A percentile compares a stretch with the other conserved stretches of the same genome.
Conservation (phyloP, 2,888 invertebrate species). For the Campopleginae sp. region DNA sequence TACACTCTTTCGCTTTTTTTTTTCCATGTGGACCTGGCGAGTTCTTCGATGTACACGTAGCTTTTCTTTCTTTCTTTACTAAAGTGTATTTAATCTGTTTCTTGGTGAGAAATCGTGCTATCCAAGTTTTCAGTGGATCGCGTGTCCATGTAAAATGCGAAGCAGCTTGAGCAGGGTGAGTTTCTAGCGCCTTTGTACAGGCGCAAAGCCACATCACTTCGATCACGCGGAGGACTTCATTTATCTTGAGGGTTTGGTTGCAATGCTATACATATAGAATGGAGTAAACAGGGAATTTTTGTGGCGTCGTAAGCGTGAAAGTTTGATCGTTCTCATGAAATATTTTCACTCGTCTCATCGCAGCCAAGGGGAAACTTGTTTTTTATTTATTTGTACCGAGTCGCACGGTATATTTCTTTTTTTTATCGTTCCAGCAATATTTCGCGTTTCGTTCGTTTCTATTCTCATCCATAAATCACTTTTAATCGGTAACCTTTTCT, state of each 20-base stretch:
- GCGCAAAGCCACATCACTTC: conserved; percentile 25
- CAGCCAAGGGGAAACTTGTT: neutral
- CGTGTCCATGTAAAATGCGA: conserved; percentile 29
- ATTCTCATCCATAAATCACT: conserved; percentile 2
- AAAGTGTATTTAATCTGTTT: conserved; percentile 26
- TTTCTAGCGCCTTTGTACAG: conserved; percentile 15
- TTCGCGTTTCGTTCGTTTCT: neutral
- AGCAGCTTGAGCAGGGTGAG: neutral
- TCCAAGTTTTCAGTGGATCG: conserved; percentile 34
- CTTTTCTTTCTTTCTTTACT: neutral
- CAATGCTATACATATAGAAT: conserved; percentile 9
- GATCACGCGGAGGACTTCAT: conserved; percentile 37
- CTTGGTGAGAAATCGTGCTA: conserved; percentile 41
- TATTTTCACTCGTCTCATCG: neutral
- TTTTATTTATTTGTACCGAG: neutral
- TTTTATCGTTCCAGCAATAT: conserved; percentile 1
- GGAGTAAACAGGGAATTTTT: neutral
- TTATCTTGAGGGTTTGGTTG: conserved; percentile 5
- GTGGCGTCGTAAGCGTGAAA: conserved; percentile 18
- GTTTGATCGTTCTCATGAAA: conserved; percentile 1
- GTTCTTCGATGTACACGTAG: conserved; percentile 15
- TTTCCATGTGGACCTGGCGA: neutral
- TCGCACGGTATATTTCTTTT: neutral
- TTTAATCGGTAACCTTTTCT: neutral
- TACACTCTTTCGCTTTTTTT: neutral